Conservation (phyloP, 2,113 vertebrate species). For the Polypterus senegalus region DNA sequence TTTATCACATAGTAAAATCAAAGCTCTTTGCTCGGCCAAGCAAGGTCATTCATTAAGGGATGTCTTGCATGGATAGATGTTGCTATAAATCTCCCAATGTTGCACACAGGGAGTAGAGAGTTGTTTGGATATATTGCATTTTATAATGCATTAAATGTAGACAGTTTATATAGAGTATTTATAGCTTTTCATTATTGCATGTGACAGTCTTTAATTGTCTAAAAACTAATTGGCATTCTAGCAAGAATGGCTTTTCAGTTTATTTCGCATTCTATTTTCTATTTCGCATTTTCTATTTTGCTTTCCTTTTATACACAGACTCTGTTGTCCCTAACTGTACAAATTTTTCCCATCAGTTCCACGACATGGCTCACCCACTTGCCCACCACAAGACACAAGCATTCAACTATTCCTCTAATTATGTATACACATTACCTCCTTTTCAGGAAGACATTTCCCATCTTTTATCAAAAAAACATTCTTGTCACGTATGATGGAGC, state of each 20-base stretch:
- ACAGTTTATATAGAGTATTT: slow-evolving; percentile 9
- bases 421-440: too few species aligned
- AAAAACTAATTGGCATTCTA: background rate
- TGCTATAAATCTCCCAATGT: slow-evolving; percentile 5
- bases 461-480: too few species aligned
- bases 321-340: too few species aligned
- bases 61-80: background rate
- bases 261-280: background rate
- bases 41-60: slow-evolving; percentile 13
- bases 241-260: background rate
- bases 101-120: background rate
- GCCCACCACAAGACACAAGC: too few species aligned
- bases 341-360: too few species aligned
- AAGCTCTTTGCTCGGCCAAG: slow-evolving; percentile 10
- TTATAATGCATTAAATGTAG: slow-evolving; percentile 6
- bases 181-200: slow-evolving; percentile 1
- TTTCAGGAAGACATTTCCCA: too few species aligned
- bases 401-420: too few species aligned
- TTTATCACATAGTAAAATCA: slow-evolving; percentile 15
- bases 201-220: slow-evolving; percentile 7
- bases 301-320: too few species aligned
- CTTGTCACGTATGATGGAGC: too few species aligned
- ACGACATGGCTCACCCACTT: too few species aligned
- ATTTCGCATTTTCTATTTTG: background rate
- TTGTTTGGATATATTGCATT: slow-evolving; percentile 8